Percentiles rank a stretch among this genome's conserved stretches.
Evolutionary conservation across 2,888 invertebrate genomes (phyloP).

Genomic region (Linnaemya tessellans): DNA sequence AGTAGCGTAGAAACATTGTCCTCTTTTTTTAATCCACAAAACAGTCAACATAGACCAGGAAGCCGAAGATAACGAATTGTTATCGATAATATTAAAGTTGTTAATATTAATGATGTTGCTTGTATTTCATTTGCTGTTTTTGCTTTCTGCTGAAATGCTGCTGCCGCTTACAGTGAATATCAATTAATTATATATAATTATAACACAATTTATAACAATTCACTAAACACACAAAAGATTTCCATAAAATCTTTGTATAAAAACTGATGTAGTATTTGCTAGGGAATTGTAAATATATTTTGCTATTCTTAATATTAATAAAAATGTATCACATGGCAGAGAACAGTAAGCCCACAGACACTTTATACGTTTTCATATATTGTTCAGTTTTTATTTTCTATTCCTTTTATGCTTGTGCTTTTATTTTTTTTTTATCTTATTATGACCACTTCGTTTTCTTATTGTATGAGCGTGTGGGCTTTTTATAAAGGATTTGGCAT

Average conservation of each 20-base stretch:
- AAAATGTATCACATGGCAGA: not conserved
- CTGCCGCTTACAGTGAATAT: slow-evolving; percentile 4
- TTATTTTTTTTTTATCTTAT: not conserved
- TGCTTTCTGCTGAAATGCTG: too few relatives aligned
- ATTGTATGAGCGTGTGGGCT: slow-evolving; percentile 2
- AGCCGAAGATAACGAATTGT: slow-evolving; percentile 21
- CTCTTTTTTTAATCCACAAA: slow-evolving; percentile 37
- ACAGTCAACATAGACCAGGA: not conserved
- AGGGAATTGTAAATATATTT: slow-evolving; percentile 5
- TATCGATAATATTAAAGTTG: slow-evolving; percentile 8
- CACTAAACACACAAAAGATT: slow-evolving; percentile 33
- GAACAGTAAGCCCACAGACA: not conserved
- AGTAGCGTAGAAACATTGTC: not conserved
- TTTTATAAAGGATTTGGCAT: slow-evolving; percentile 44
- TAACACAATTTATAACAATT: slow-evolving; percentile 63
- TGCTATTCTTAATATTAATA: not conserved
- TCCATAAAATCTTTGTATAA: not conserved
- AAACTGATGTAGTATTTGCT: not conserved
- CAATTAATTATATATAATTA: slow-evolving; percentile 61
- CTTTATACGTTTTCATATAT: slow-evolving; percentile 6
- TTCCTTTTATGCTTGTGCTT: not conserved
- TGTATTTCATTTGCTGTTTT: not conserved
- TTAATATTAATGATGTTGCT: not conserved
- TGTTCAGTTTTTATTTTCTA: slow-evolving; percentile 28
- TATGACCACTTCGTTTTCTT: slow-evolving; percentile 14